Base-by-base conservation (phyloP, 2,888 invertebrate species). In the Nymphalis urticae region DNA sequence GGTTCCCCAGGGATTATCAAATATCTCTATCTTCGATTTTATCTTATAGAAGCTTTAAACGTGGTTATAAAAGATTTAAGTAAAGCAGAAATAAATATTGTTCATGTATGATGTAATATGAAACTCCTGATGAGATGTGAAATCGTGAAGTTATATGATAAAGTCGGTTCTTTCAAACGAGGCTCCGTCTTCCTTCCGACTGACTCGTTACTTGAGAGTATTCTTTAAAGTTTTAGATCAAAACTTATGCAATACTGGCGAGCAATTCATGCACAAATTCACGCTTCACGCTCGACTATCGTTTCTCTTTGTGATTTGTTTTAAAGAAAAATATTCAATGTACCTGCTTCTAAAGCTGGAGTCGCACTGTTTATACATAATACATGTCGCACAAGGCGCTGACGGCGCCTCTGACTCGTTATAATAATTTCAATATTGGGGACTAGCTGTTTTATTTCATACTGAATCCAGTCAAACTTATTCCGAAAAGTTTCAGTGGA, bases 191-290 rank as follows among this genome's bases (percentile, higher is more conserved):
- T 68, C 64, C 68, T 70, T 70, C 70, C 70, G 68, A 48, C 47
- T 64, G 61, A 64, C 64, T 70, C 68, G 64, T 70, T 70, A 70
- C 68, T 17, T 64, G 50, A 9, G 42, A 63, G 68, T 68, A 42
- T 58, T 58, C 58, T 58, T 51, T 27, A 42, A 64, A 64, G 47
- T 64, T 36, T 21, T 16, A 54, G 27, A 64, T 54, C 47, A 24
- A 47, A 53, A 53, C 63, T 53, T 53, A n/a, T 53, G 32, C 51
- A 63, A 42, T 56, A 48, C 47, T 48, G 48, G 56, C 56, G 64
- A 64, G 19, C 64, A 27, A 64, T 42, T 64, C 64, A 48, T 64
- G 64, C 64, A 48, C 56, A 36, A 54, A 48, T 56, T 54, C 48
- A 56, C 64, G 64, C 56, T 64, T 64, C 32, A 64, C 64, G 64